Evolutionary conservation across 2,888 invertebrate genomes (phyloP).

Genomic region (Ochropacha duplaris): DNA sequence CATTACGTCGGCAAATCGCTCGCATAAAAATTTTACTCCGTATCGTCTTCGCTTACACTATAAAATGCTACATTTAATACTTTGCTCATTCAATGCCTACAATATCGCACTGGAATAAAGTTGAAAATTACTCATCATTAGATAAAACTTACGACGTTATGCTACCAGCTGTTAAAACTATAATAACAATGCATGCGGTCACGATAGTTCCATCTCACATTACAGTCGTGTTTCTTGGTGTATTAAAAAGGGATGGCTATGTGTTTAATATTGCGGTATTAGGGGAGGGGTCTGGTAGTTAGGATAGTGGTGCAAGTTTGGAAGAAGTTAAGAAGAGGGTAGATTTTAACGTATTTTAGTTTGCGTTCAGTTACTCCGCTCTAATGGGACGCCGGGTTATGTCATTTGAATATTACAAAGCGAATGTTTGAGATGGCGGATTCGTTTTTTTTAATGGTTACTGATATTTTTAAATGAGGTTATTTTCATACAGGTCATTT

Average conservation of each 20-base stretch:
- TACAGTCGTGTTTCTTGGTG: slow-evolving; percentile 28
- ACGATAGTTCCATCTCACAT: slow-evolving; percentile 59
- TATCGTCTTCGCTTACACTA: slow-evolving; percentile 45
- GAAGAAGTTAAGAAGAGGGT: slow-evolving; percentile 79
- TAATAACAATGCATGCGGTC: slow-evolving; percentile 72
- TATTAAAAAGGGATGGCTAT: slow-evolving; percentile 48
- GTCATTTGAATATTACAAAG: slow-evolving; percentile 53
- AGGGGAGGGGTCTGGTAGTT: slow-evolving; percentile 69
- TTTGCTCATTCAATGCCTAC: slow-evolving; percentile 8
- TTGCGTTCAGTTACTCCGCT: slow-evolving; percentile 42
- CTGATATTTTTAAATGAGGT: neutral
- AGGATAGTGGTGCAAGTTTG: slow-evolving; percentile 73
- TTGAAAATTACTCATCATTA: slow-evolving; percentile 10
- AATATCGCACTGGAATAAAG: fast-evolving
- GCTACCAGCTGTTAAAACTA: slow-evolving; percentile 53
- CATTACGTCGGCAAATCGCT: slow-evolving; percentile 78
- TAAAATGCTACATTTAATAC: slow-evolving; percentile 28
- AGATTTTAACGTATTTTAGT: slow-evolving; percentile 78
- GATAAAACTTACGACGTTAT: slow-evolving; percentile 29
- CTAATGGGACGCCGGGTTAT: slow-evolving; percentile 38
- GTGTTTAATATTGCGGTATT: slow-evolving; percentile 35
- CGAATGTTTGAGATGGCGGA: neutral
- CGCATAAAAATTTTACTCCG: slow-evolving; percentile 76
- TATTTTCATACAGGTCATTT: too few species aligned
- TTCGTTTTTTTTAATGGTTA: neutral